These are phyloP conservation scores for Hypomecis punctinalis DNA, from an alignment of 2,888 invertebrate genomes.

Conservation along the genomic window DNA sequence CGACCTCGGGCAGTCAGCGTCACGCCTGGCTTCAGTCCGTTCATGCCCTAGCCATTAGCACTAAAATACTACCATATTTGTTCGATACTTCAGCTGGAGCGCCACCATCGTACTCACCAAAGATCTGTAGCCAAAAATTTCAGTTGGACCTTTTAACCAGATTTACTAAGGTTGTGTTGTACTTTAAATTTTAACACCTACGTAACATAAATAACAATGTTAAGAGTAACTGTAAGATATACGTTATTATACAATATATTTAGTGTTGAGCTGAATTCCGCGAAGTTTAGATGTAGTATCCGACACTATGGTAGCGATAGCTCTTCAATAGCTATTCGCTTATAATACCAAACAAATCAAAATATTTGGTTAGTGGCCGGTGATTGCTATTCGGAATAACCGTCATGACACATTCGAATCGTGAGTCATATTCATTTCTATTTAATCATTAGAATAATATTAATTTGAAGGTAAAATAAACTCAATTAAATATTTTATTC, in stretches of 20 bases:
- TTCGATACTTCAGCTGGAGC: neutral
- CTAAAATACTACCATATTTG: neutral
- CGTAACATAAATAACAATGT: neutral
- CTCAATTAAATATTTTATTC: too few relatives aligned
- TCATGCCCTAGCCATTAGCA: conserved; percentile 15
- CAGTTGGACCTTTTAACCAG: neutral
- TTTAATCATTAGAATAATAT: too few relatives aligned
- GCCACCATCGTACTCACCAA: neutral
- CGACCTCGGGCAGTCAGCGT: conserved; percentile 10
- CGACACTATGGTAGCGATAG: too few relatives aligned
- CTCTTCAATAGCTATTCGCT: too few relatives aligned
- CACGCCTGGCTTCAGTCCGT: conserved; percentile 2
- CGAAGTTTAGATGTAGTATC: too few relatives aligned
- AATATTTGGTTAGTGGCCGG: too few relatives aligned
- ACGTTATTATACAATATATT: neutral
- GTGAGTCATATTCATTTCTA: too few relatives aligned
- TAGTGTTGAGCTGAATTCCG: too few relatives aligned
- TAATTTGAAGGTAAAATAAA: too few relatives aligned
- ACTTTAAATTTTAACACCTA: conserved; percentile 5
- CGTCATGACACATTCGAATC: too few relatives aligned
- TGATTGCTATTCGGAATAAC: too few relatives aligned
- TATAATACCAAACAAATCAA: too few relatives aligned
- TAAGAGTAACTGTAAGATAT: neutral
- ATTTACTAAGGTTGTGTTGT: neutral
- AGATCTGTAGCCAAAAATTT: neutral